These are phyloP conservation scores for Atherinomorus stipes DNA, from an alignment of 2,113 vertebrate genomes.

Conservation along the genomic window DNA sequence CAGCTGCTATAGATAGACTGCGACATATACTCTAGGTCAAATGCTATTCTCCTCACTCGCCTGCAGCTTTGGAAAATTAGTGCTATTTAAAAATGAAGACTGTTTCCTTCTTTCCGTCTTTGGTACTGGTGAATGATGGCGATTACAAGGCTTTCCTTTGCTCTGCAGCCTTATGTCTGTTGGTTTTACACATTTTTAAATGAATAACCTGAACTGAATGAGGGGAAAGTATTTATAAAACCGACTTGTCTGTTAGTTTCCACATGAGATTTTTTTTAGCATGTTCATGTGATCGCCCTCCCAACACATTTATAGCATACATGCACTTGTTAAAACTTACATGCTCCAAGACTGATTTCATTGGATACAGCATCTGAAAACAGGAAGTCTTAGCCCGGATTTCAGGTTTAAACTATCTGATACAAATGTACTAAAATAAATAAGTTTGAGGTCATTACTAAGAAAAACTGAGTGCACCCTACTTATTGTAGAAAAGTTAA, in stretches of 20 bases:
- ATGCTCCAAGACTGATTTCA: too few species aligned
- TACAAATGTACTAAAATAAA: too few species aligned
- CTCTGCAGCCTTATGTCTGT: not conserved
- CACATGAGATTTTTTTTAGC: not conserved
- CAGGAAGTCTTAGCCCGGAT: too few species aligned
- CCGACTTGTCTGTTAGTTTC: not conserved
- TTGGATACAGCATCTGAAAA: too few species aligned
- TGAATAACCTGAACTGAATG: not conserved
- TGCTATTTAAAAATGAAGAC: conserved; percentile 10
- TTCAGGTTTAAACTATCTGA: too few species aligned
- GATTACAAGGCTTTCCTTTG: too few species aligned
- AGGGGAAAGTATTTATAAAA: not conserved
- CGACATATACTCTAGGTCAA: not conserved
- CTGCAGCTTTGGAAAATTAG: conserved; percentile 1
- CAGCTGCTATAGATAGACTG: conserved; percentile 34
- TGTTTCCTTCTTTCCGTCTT: not conserved
- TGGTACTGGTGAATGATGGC: not conserved
- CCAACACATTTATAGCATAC: too few species aligned
- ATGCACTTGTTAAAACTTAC: too few species aligned
- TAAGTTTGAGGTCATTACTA: too few species aligned
- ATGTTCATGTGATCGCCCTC: not conserved
- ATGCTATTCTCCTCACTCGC: not conserved
- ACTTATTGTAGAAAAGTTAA: too few species aligned
- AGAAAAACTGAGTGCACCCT: too few species aligned
- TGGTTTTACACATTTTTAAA: not conserved